Conservation (phyloP, 2,888 invertebrate genomes). For the Euplexia lucipara region DNA sequence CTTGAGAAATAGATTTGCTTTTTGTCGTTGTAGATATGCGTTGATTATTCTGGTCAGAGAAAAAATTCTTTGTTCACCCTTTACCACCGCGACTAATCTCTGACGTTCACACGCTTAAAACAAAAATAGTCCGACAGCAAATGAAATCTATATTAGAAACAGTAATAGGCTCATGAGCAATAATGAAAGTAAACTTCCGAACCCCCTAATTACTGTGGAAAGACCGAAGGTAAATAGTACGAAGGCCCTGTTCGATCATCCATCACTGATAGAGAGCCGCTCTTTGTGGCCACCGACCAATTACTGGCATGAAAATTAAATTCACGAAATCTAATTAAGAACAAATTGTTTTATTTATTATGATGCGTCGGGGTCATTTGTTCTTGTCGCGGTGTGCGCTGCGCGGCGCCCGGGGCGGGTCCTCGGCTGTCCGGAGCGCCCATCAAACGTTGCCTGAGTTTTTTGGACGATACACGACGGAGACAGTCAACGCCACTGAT, state of each 20-base stretch:
- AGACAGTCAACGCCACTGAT: constrained; percentile 58
- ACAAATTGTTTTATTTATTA: constrained; percentile 91
- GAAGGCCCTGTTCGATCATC: constrained; percentile 89
- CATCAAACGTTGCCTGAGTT: constrained; percentile 66
- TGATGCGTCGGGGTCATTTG: constrained; percentile 90
- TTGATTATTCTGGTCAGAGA: constrained; percentile 15
- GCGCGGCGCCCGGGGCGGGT: constrained; percentile 87
- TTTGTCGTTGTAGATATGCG: constrained; percentile 24
- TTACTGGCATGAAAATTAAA: constrained; percentile 91
- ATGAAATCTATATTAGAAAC: constrained; percentile 88
- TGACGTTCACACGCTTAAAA: constrained; percentile 70
- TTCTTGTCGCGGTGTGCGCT: constrained; percentile 82
- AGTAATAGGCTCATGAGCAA: constrained; percentile 87
- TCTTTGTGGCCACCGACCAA: constrained; percentile 91
- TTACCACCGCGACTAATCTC: background rate
- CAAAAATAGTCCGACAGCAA: constrained; percentile 73
- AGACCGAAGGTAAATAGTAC: constrained; percentile 87
- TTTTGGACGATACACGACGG: constrained; percentile 69
- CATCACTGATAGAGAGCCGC: constrained; percentile 87
- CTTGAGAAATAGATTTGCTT: constrained; percentile 48
- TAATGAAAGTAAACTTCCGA: constrained; percentile 89
- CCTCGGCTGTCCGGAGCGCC: constrained; percentile 71
- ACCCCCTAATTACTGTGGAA: constrained; percentile 86
- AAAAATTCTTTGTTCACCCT: background rate
- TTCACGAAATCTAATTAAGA: constrained; percentile 91